Conservation (phyloP, 2,113 vertebrate genomes). For the Callorhinus ursinus region DNA sequence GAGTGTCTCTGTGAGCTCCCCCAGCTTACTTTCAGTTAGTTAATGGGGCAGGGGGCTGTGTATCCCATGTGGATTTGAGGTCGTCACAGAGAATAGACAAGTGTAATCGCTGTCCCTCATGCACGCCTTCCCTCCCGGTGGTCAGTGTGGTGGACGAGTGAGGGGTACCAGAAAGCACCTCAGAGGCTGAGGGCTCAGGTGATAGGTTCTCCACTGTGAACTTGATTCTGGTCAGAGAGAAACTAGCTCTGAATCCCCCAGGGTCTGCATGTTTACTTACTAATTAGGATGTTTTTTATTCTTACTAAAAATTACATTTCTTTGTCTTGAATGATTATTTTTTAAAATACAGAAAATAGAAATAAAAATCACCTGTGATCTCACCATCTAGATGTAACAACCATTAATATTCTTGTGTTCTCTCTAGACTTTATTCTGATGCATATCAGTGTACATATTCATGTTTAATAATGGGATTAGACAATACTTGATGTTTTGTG, state of each 20-base stretch:
- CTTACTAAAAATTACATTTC: not conserved
- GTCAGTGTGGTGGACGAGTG: not conserved
- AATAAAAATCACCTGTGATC: not conserved
- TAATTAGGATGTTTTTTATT: conserved; percentile 1
- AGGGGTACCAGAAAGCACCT: not conserved
- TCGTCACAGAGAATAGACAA: not conserved
- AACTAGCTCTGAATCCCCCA: not conserved
- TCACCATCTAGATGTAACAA: not conserved
- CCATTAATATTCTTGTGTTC: not conserved
- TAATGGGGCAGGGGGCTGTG: not conserved
- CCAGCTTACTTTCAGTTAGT: not conserved
- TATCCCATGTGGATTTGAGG: not conserved
- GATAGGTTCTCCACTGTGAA: not conserved
- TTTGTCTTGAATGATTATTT: not conserved
- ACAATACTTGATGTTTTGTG: not conserved
- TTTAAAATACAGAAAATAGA: conserved; percentile 27
- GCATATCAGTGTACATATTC: not conserved
- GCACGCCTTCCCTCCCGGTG: not conserved
- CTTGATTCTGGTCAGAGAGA: not conserved
- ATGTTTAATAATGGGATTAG: not conserved
- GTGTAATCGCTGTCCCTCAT: not conserved
- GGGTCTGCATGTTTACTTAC: not conserved
- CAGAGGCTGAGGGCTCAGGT: not conserved
- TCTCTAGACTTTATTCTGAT: not conserved
- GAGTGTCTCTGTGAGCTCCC: not conserved